phyloP scores from a whole-genome alignment of 2,113 vertebrate genomes.

The Setophaga petechia region DNA sequence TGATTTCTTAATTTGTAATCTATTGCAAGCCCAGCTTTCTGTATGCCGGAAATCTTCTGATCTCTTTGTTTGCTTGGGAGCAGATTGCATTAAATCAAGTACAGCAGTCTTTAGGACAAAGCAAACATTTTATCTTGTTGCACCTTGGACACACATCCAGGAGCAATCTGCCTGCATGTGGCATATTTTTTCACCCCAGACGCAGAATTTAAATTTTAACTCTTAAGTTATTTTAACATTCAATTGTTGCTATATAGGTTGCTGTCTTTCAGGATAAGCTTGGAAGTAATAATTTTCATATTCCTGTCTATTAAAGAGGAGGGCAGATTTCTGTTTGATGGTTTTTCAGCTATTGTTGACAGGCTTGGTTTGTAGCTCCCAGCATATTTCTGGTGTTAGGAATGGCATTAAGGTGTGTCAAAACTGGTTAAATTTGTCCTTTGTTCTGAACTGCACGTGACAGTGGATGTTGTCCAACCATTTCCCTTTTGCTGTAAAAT shows the following conservation, averaged over 20 bases:
- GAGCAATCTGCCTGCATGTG: background rate
- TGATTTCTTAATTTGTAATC: background rate
- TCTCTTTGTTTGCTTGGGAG: background rate
- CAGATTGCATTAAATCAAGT: background rate
- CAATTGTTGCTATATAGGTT: background rate
- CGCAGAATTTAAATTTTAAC: background rate
- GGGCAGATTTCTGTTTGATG: background rate
- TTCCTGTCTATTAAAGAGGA: background rate
- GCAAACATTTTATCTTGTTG: background rate
- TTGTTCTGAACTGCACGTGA: background rate
- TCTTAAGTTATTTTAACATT: background rate
- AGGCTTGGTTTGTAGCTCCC: background rate
- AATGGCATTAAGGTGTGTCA: background rate
- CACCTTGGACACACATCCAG: background rate
- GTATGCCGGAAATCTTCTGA: background rate
- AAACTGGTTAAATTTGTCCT: background rate
- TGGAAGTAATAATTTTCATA: background rate
- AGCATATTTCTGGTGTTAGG: background rate
- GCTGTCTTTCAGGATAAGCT: background rate
- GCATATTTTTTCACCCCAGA: background rate
- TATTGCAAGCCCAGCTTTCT: background rate
- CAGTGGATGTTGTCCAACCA: background rate
- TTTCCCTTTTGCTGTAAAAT: background rate
- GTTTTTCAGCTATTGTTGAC: background rate
- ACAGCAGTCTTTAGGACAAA: background rate